These are phyloP conservation scores for Hemibagrus wyckioides DNA, from an alignment of 2,113 vertebrate species.

Conservation along the genomic window DNA sequence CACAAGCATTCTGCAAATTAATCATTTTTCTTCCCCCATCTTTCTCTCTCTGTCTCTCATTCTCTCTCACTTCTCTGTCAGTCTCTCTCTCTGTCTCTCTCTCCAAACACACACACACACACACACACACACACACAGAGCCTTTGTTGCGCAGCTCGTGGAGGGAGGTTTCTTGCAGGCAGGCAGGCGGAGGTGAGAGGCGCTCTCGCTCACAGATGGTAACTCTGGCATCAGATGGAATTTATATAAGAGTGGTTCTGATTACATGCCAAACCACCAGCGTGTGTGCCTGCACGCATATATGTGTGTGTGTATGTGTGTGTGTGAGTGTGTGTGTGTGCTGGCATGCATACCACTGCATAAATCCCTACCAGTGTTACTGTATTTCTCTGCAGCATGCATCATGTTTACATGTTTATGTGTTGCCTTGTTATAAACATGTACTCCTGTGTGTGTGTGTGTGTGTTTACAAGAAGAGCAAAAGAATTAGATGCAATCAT, in stretches of 20 bases:
- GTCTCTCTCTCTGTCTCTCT: slow-evolving; percentile 42
- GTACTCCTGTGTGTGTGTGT: neutral
- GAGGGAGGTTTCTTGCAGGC: slow-evolving; percentile 80
- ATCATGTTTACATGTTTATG: slow-evolving; percentile 5
- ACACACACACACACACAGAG: slow-evolving; percentile 41
- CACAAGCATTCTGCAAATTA: slow-evolving; percentile 92
- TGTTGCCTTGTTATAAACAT: neutral
- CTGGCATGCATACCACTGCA: slow-evolving; percentile 32
- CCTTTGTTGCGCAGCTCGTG: slow-evolving; percentile 78
- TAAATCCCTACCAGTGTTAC: slow-evolving; percentile 3
- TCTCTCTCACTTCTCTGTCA: slow-evolving; percentile 54
- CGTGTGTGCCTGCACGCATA: slow-evolving; percentile 60
- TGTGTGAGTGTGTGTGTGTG: neutral
- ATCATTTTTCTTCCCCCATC: slow-evolving; percentile 76
- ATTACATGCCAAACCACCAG: slow-evolving; percentile 86
- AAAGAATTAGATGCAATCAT: neutral
- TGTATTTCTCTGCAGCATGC: slow-evolving; percentile 53
- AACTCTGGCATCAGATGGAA: slow-evolving; percentile 92
- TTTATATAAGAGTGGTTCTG: slow-evolving; percentile 92
- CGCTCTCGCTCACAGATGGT: slow-evolving; percentile 88
- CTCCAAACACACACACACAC: slow-evolving; percentile 21
- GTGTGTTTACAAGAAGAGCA: neutral
- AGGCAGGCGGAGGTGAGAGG: slow-evolving; percentile 83
- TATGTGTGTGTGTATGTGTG: slow-evolving; percentile 20
- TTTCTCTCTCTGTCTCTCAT: slow-evolving; percentile 71